phyloP scores from a whole-genome alignment of 2,888 invertebrate species.

The Standfussiana lucernea region DNA sequence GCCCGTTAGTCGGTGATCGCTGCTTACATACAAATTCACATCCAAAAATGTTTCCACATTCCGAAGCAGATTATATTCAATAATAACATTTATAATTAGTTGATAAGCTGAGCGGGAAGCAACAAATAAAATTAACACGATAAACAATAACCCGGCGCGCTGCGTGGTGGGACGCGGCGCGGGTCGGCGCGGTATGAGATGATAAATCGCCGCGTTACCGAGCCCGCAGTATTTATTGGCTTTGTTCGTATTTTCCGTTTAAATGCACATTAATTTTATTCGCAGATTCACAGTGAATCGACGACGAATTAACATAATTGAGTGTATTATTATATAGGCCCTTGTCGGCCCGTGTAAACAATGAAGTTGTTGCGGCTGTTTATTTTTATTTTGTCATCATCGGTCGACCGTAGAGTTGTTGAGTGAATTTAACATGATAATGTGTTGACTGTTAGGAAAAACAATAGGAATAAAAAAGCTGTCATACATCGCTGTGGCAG shows the following conservation, averaged over 20 bases:
- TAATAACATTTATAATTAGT: conserved; percentile 85
- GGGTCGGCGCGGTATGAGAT: conserved; percentile 78
- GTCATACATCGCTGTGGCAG: conserved; percentile 20
- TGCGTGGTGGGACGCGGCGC: conserved; percentile 42
- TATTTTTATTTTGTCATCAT: conserved; percentile 69
- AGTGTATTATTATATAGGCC: conserved; percentile 84
- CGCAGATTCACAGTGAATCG: conserved; percentile 88
- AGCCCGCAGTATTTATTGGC: conserved; percentile 85
- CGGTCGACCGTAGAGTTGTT: conserved; percentile 50
- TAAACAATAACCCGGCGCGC: conserved; percentile 85
- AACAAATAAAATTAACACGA: conserved; percentile 89
- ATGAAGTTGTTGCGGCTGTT: conserved; percentile 69
- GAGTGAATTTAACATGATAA: conserved; percentile 47
- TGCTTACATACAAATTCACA: conserved; percentile 80
- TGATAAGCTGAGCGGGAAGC: conserved; percentile 83
- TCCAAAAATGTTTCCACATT: conserved; percentile 85
- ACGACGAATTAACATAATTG: conserved; percentile 88
- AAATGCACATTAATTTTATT: conserved; percentile 89
- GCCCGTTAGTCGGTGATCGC: conserved; percentile 73
- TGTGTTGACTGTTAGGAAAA: conserved; percentile 24
- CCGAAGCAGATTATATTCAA: conserved; percentile 82
- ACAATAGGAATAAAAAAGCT: conserved; percentile 25
- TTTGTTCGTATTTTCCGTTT: conserved; percentile 87
- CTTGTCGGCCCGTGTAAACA: conserved; percentile 75
- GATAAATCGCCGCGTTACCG: conserved; percentile 85